phyloP scores from a whole-genome alignment of 2,797 vertebrate genomes.

The Muscicapa striata region DNA sequence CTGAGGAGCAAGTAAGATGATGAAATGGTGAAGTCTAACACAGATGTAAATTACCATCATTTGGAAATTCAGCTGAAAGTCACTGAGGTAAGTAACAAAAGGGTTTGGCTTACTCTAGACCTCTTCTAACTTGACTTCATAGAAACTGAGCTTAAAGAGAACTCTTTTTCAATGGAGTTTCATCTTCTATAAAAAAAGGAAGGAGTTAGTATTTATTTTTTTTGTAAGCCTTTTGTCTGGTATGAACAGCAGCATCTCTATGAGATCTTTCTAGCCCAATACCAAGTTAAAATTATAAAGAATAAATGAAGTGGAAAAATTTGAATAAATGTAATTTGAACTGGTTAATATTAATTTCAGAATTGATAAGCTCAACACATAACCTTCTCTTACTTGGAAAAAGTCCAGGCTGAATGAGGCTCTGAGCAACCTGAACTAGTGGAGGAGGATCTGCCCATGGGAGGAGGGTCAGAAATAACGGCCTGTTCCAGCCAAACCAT shows the following conservation, averaged over 20 bases:
- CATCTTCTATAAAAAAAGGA: neutral
- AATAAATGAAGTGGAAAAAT: neutral
- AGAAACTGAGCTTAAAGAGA: neutral
- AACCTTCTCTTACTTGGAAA: neutral
- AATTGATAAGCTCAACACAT: neutral
- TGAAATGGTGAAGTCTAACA: neutral
- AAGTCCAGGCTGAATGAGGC: neutral
- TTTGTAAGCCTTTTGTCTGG: neutral
- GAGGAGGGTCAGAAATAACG: neutral
- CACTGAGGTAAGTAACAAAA: neutral
- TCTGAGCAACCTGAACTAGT: neutral
- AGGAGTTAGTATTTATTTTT: neutral
- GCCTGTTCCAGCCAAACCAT: neutral
- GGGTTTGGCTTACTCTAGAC: neutral
- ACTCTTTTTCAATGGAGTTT: neutral
- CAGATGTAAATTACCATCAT: neutral
- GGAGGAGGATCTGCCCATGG: neutral
- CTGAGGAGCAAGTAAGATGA: neutral
- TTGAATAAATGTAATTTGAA: neutral
- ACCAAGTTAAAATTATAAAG: neutral
- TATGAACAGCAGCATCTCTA: neutral
- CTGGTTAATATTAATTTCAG: neutral
- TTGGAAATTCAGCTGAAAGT: neutral
- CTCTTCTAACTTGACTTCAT: neutral
- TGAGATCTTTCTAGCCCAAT: neutral